A percentile compares a stretch with the other conserved stretches of the same genome.
Conservation (phyloP, 1,140 invertebrate genomes). For the Limonius californicus region DNA sequence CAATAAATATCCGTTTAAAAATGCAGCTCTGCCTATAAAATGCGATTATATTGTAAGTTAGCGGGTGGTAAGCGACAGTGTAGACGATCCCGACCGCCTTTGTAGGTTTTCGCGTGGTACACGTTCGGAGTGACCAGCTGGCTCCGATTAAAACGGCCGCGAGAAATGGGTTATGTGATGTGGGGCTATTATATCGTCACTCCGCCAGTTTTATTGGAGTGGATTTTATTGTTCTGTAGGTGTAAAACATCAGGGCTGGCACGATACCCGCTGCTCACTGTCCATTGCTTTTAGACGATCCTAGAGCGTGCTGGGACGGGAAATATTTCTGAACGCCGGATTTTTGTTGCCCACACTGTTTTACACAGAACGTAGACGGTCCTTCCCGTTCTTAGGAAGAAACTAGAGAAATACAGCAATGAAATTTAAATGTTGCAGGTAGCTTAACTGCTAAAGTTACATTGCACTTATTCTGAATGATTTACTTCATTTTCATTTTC, state of each 20-base stretch:
- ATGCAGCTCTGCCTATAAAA: neutral
- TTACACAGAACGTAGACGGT: too few relatives aligned
- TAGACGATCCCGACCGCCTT: neutral
- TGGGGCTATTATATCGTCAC: slow-evolving; percentile 34
- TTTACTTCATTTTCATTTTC: too few relatives aligned
- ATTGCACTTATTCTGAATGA: too few relatives aligned
- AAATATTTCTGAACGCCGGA: too few relatives aligned
- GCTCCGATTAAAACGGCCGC: neutral
- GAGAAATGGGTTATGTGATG: slow-evolving; percentile 20
- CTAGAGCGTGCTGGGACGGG: too few relatives aligned
- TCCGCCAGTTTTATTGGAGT: slow-evolving; percentile 31
- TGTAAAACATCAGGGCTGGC: slow-evolving; percentile 30
- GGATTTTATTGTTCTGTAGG: slow-evolving; percentile 37
- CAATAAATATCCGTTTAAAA: neutral
- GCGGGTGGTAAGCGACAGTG: neutral
- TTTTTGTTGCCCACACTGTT: too few relatives aligned
- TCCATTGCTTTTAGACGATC: too few relatives aligned
- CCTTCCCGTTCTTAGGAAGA: too few relatives aligned
- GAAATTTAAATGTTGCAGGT: too few relatives aligned
- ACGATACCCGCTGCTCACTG: slow-evolving; percentile 25
- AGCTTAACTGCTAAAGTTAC: too few relatives aligned
- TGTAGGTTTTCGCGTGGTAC: neutral
- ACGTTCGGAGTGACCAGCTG: neutral
- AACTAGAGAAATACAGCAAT: too few relatives aligned
- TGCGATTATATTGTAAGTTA: neutral